Evolutionary conservation across 2,888 invertebrate species (phyloP), one percentile per base, ranked within the genome.

Genomic region (Sacculina carcini): DNA sequence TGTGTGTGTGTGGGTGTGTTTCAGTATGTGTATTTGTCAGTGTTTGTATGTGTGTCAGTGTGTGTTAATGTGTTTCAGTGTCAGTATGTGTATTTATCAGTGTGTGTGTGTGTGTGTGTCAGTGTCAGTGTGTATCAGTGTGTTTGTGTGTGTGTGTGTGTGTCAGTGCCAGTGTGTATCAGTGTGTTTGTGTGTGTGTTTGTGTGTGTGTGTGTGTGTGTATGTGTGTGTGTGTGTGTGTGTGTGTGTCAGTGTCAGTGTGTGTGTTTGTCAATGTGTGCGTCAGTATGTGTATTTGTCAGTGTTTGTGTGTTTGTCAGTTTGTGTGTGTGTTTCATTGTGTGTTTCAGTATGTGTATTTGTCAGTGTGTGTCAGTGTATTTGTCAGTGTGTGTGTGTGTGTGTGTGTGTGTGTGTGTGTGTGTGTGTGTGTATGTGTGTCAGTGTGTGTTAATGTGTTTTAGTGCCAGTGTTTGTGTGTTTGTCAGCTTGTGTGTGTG

Each of bases 31-130:
- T n/a, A n/a, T n/a, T n/a, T n/a, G n/a, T n/a, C n/a, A n/a, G n/a
- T n/a, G n/a, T n/a, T 12, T 34, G 4, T 34, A n/a, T 48, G n/a
- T 40, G 19, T 29, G 31, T 39, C 47, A 23, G 26, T 26, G 26
- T 2, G 34, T 85, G 69, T 72, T 94, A 57, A 80, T 80, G n/a
- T 34, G 5, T 34, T 12, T 34, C 34, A n/a, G 34, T 34, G 5
- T 7, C 14, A 12, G 4, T 4, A n/a, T 12, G 12, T 34, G 4
- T 32, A n/a, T n/a, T n/a, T n/a, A n/a, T n/a, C n/a, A n/a, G 34
- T 12, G 12, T 5, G 3, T 34, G 34, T 34, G 14, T 34, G 34
- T 7, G 5, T n/a, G 12, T 12, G 4, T 34, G 34, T 12, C 5
- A 3, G 34, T 34, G 34, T 12, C n/a, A n/a, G 12, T 4, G 12